Evolutionary conservation across 2,888 invertebrate genomes (phyloP), one percentile per base, ranked within the genome.

Genomic region (Thera britannica): DNA sequence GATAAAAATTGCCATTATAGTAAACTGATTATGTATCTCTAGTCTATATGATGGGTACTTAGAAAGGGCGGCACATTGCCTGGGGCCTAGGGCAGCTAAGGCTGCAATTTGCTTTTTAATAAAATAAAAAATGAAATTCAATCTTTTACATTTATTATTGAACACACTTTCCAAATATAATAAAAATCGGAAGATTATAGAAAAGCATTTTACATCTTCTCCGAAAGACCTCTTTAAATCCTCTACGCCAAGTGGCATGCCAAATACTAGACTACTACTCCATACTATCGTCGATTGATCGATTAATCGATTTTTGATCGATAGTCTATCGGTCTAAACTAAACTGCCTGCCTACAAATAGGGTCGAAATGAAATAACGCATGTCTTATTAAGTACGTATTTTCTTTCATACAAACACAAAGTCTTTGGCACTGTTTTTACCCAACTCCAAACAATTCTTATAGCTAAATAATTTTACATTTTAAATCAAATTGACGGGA

Each of bases 361-460:
- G 66, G 70, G 63, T 70, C 66, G 57, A 69, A 69, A 69, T 69
- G 59, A 65, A 69, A 69, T 58, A 63, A 58, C 46, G 59, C 7
- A 49, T 51, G 46, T 44, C 46, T 56, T 62, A 59, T 67, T 73
- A 46, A 7, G 44, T 34, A 75, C 73, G 73, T 72, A 75, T 71
- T 72, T 65, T 71, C 66, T 67, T 68, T 65, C 68, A 71, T 62
- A 69, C 59, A 67, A 61, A 64, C 67, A 72, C 70, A 68, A 59
- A 70, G 56, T 75, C 75, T 75, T 75, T 75, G 75, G 75, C 75
- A 75, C 75, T 71, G 68, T 59, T 75, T 70, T 67, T 65, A 75
- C 65, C 71, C 71, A 58, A 56, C 61, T 48, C 8, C 55, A 44
- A 58, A 51, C 36, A 56, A 49, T 41, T 36, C 62, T 9, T 46